These are phyloP conservation scores for Hippoglossus stenolepis DNA, from an alignment of 2,113 vertebrate species.

Conservation along the genomic window DNA sequence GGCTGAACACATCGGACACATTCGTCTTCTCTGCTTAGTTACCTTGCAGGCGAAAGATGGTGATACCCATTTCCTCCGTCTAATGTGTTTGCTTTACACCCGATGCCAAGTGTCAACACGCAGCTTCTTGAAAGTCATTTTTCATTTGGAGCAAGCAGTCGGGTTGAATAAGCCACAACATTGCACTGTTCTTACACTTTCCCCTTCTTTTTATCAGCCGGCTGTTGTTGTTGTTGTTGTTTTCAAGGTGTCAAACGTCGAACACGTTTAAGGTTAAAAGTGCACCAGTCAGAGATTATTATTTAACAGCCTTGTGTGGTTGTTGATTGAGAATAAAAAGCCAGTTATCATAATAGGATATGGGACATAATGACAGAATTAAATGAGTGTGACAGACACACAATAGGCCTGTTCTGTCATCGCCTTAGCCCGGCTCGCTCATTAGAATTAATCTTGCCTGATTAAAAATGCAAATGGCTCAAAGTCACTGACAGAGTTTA, in stretches of 20 bases:
- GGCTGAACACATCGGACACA: slow-evolving; percentile 61
- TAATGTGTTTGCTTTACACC: slow-evolving; percentile 71
- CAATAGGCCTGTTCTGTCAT: slow-evolving; percentile 76
- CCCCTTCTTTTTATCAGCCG: not conserved
- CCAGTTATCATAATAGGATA: slow-evolving; percentile 83
- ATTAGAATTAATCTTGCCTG: slow-evolving; percentile 81
- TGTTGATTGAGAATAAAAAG: slow-evolving; percentile 81
- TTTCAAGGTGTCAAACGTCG: slow-evolving; percentile 4
- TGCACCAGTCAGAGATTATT: slow-evolving; percentile 76
- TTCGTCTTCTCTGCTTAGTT: slow-evolving; percentile 68
- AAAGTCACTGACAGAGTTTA: slow-evolving; percentile 81
- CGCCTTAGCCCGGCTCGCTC: slow-evolving; percentile 77
- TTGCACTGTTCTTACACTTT: slow-evolving; percentile 20
- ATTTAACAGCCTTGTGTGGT: slow-evolving; percentile 76
- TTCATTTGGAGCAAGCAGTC: slow-evolving; percentile 52
- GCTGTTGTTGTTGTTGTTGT: slow-evolving; percentile 23
- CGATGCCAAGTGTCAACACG: slow-evolving; percentile 68
- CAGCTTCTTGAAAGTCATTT: slow-evolving; percentile 68
- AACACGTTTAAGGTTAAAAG: slow-evolving; percentile 69
- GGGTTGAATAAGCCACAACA: slow-evolving; percentile 26
- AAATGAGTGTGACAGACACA: slow-evolving; percentile 80
- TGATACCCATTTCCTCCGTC: slow-evolving; percentile 68
- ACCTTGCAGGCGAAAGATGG: slow-evolving; percentile 61
- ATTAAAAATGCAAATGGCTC: slow-evolving; percentile 85
- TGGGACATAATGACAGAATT: slow-evolving; percentile 79